These are phyloP conservation scores for Lagenorhynchus albirostris DNA, from an alignment of 2,113 vertebrate species.

Conservation along the genomic window DNA sequence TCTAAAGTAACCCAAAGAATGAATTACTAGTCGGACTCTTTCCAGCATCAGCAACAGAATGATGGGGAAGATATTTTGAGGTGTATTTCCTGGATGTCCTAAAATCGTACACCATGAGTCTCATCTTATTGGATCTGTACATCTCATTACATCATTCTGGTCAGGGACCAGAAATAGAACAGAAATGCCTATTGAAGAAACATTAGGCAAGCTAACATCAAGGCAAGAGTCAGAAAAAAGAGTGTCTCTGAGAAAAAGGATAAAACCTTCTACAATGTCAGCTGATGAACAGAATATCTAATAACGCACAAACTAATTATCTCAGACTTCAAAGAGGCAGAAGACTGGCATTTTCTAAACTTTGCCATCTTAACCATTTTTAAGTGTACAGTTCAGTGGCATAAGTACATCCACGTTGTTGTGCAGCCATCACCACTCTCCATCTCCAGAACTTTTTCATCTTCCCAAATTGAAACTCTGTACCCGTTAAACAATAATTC, in stretches of 20 bases:
- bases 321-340: background rate
- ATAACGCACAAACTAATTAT: background rate
- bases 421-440: background rate
- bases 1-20: background rate
- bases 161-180: background rate
- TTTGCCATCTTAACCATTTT: background rate
- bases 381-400: background rate
- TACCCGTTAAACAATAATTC: background rate
- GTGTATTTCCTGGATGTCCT: background rate
- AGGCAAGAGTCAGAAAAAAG: background rate
- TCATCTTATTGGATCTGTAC: background rate
- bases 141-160: background rate
- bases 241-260: background rate
- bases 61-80: background rate
- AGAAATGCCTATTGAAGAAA: background rate
- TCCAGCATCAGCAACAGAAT: background rate
- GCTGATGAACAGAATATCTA: background rate
- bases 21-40: background rate
- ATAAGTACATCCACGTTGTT: background rate
- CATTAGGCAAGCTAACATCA: background rate
- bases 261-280: background rate
- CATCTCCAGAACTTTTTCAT: background rate
- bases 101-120: background rate
- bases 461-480: background rate
- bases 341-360: background rate